phyloP scores from a whole-genome alignment of 2,113 vertebrate species.

The Litocranius walleri region DNA sequence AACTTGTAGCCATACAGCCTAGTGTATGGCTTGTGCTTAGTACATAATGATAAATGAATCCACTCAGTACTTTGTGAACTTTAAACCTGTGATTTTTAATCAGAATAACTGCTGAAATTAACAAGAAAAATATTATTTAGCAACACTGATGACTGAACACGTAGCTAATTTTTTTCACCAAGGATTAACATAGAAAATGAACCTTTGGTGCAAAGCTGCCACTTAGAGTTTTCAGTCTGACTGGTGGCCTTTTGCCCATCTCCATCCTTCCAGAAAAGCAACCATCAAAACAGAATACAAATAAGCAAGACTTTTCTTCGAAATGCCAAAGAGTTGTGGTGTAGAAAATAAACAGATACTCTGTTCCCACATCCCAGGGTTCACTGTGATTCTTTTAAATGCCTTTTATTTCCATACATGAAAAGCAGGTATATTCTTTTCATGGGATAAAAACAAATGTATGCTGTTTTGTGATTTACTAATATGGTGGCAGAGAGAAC shows the following conservation, averaged over 20 bases:
- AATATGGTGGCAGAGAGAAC: neutral
- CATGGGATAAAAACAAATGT: neutral
- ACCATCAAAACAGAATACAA: neutral
- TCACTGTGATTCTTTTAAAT: constrained; percentile 19
- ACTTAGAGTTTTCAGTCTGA: neutral
- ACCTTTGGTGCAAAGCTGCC: neutral
- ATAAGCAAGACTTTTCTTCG: neutral
- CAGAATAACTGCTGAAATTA: constrained; percentile 2
- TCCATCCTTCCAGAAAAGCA: neutral
- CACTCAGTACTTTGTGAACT: neutral
- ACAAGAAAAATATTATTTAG: neutral
- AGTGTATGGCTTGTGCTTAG: neutral
- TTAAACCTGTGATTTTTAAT: neutral
- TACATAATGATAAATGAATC: neutral
- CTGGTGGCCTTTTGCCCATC: neutral
- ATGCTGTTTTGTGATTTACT: neutral
- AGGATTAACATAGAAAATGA: neutral
- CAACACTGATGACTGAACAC: neutral
- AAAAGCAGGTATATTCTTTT: neutral
- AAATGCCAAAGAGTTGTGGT: neutral
- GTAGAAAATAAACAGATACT: constrained; percentile 12
- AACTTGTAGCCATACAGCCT: neutral
- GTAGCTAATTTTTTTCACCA: neutral
- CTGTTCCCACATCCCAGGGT: neutral
- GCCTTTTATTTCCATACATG: neutral